phyloP scores from a whole-genome alignment of 2,888 invertebrate species.

The Cosmia trapezina region DNA sequence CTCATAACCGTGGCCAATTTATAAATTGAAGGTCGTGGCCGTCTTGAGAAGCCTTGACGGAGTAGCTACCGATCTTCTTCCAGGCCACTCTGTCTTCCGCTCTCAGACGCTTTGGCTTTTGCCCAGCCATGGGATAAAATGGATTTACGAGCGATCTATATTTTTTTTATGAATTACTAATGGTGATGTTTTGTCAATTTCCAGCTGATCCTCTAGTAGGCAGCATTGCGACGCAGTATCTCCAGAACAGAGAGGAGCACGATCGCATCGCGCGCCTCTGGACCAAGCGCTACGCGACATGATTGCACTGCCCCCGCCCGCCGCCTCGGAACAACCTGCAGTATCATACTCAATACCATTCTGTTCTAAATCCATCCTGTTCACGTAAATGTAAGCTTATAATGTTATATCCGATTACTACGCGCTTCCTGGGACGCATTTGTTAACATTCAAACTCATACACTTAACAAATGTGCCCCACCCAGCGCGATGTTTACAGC shows the following conservation, averaged over 20 bases:
- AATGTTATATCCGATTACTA: constrained; percentile 70
- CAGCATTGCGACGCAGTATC: constrained; percentile 99
- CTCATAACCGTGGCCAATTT: neutral
- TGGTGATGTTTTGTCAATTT: constrained; percentile 69
- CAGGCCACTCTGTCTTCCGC: neutral
- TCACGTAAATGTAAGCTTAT: constrained; percentile 82
- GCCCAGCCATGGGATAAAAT: neutral
- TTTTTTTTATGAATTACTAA: constrained; percentile 17
- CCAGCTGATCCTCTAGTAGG: constrained; percentile 98
- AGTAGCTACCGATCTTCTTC: neutral
- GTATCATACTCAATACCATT: constrained; percentile 85
- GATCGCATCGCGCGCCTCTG: constrained; percentile 99
- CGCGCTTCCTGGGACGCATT: constrained; percentile 70
- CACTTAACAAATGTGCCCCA: constrained; percentile 51
- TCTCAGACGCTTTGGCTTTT: neutral
- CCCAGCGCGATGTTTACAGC: constrained; percentile 74
- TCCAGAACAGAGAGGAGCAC: constrained; percentile 99
- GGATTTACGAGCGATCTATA: neutral
- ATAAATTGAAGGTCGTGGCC: neutral
- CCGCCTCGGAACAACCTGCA: constrained; percentile 76
- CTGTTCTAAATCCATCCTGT: constrained; percentile 86
- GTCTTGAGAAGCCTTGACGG: neutral
- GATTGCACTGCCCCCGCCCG: constrained; percentile 87
- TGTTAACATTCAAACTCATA: constrained; percentile 47
- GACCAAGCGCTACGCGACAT: constrained; percentile 99